A percentile compares a stretch with the other conserved stretches of the same genome.
These are phyloP conservation scores for Coptodon rendalli DNA, from an alignment of 2,113 vertebrate species.

Conservation along the genomic window DNA sequence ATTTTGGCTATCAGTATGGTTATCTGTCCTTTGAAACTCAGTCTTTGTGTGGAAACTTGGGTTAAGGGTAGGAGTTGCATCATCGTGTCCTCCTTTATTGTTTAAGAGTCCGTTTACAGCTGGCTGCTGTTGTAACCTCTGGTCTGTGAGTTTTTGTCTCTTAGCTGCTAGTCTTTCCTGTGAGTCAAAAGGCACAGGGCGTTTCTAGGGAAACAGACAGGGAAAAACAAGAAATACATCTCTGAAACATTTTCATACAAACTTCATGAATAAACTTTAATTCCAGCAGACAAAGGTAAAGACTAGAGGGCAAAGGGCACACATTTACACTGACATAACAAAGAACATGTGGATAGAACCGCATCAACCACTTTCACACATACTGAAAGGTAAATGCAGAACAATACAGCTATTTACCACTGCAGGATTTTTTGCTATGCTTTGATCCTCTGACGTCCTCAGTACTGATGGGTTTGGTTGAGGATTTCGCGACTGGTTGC, in stretches of 20 bases:
- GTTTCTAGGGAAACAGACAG: slow-evolving; percentile 64
- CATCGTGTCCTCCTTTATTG: slow-evolving; percentile 11
- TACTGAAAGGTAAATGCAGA: background rate
- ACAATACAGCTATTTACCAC: slow-evolving; percentile 46
- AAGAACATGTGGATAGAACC: background rate
- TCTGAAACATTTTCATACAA: background rate
- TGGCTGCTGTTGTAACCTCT: slow-evolving; percentile 42
- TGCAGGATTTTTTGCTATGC: slow-evolving; percentile 52
- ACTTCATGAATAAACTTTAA: background rate
- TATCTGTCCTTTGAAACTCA: slow-evolving; percentile 49
- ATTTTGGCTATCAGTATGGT: slow-evolving; percentile 7
- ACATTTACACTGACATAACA: background rate
- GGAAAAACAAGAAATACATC: background rate
- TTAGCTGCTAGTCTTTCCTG: slow-evolving; percentile 61
- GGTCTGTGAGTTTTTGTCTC: slow-evolving; percentile 59
- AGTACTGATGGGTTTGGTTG: slow-evolving; percentile 39
- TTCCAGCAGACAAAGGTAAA: background rate
- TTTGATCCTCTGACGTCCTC: slow-evolving; percentile 62
- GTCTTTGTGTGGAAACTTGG: slow-evolving; percentile 51
- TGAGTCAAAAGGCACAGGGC: slow-evolving; percentile 59
- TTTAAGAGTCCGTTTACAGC: slow-evolving; percentile 31
- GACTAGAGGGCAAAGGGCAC: background rate
- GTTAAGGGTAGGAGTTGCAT: background rate
- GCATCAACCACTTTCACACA: background rate
- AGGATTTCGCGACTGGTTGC: slow-evolving; percentile 50